Evolutionary conservation across 2,888 invertebrate species (phyloP), one percentile per base, ranked within the genome.

Genomic region (Pollenia amentaria): DNA sequence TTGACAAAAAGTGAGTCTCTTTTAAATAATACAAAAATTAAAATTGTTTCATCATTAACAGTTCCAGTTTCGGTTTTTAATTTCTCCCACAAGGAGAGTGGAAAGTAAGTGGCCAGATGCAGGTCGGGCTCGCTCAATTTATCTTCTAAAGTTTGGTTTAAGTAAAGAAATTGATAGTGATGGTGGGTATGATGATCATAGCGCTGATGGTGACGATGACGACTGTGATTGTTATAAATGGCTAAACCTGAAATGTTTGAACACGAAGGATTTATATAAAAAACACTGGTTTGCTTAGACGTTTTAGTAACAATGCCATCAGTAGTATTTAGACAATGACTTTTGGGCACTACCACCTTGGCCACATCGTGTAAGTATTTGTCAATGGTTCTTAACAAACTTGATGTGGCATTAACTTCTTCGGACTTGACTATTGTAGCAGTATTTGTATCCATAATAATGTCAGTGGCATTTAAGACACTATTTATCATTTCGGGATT

Each of bases 231-330:
- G 16, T 75, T 67, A 40, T 80, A 80, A 46, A 84, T 70, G 12
- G 83, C 86, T 14, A 87, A 18, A 40, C 86, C 86, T 1, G 80
- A 76, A 8, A 87, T 42, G 12, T 87, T 87, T 6, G 83, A 84
- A 55, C 86, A 87, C 0, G 38, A 12, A 3, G 86, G 83, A 80
- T 87, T 84, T 44, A 87, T 72, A 60, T 51, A 83, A 16, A 87
- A 87, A n/a, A 84, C 11, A 18, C 83, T 87, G 1, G 69, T 57
- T 2, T 14, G 16, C 11, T 77, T n/a, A 0, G 44, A 8, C 10
- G 42, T 21, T 12, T 60, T 18, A 21, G 76, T 21, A 1, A 53
- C 6, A 12, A 72, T 29, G 0, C 83, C 83, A 64, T 60, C 64
- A 8, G 48, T 14, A 8, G 44, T 64, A 12, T 62, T 53, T 10